Conservation (phyloP, 2,113 vertebrate species). For the Oreochromis aureus region DNA sequence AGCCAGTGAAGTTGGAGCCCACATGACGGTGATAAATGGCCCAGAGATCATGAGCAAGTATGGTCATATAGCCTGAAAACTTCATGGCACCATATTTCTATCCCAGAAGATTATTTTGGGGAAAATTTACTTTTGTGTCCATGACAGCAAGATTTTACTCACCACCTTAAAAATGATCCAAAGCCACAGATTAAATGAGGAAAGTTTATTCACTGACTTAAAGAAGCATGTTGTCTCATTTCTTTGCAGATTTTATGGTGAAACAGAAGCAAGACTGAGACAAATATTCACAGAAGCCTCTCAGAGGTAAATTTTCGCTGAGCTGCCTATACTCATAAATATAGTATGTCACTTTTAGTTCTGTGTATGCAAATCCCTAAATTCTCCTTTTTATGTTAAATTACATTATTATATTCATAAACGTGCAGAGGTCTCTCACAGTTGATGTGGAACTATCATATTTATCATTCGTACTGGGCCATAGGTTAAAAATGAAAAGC, state of each 20-base stretch:
- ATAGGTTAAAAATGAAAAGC: neutral
- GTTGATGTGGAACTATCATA: neutral
- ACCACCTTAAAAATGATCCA: neutral
- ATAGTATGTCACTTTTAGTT: neutral
- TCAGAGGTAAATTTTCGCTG: conserved; percentile 68
- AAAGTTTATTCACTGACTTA: neutral
- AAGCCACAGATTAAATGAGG: neutral
- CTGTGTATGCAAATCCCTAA: neutral
- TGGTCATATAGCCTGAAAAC: conserved; percentile 4
- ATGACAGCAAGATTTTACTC: neutral
- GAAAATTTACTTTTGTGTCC: neutral
- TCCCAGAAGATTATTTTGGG: neutral
- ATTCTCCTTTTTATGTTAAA: neutral
- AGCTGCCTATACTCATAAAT: neutral
- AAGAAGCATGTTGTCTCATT: neutral
- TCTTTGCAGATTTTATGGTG: conserved; percentile 87
- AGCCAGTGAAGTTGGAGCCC: conserved; percentile 85
- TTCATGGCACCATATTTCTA: neutral
- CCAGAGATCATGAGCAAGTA: conserved; percentile 99
- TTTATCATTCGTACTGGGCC: neutral
- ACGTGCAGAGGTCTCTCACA: accelerated
- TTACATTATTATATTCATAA: neutral
- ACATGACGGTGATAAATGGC: conserved; percentile 89
- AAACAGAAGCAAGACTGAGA: conserved; percentile 87
- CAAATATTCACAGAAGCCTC: conserved; percentile 90